These are phyloP conservation scores for Ectropis crepuscularia DNA, from an alignment of 2,888 invertebrate species.

Conservation along the genomic window DNA sequence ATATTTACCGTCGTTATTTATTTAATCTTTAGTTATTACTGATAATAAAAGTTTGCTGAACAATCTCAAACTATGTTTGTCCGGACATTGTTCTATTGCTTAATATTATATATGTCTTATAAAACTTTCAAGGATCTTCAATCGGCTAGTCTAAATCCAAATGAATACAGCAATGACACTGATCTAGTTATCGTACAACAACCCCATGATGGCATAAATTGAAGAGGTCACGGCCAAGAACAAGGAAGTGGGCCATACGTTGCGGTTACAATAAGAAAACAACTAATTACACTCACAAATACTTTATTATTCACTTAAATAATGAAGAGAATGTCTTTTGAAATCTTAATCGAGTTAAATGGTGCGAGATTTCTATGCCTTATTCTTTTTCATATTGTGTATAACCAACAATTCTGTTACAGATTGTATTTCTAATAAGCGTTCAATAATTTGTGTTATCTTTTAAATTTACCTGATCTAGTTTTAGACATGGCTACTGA, in stretches of 20 bases:
- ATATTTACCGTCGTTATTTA: no score
- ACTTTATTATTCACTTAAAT: constrained; percentile 4
- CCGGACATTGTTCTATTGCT: no score
- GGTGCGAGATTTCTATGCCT: no score
- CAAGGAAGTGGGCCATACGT: constrained; percentile 23
- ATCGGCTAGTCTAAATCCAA: constrained; percentile 6
- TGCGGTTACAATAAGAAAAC: not conserved
- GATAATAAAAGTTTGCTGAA: no score
- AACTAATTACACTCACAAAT: constrained; percentile 20
- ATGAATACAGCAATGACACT: constrained; percentile 26
- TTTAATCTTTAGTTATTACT: no score
- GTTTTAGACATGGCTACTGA: no score
- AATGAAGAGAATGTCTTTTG: constrained; percentile 2
- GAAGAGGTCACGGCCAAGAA: constrained; percentile 34
- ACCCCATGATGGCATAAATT: constrained; percentile 27
- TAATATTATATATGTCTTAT: no score
- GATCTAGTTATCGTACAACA: constrained; percentile 22
- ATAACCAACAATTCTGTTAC: no score
- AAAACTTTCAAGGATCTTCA: not conserved
- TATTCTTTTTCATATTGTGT: not conserved
- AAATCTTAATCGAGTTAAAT: not conserved
- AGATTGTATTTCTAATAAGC: no score
- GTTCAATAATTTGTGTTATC: no score
- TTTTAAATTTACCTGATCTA: no score
- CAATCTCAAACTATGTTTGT: no score